Conservation (phyloP, 1,140 invertebrate genomes). For the Drosophila azteca region DNA sequence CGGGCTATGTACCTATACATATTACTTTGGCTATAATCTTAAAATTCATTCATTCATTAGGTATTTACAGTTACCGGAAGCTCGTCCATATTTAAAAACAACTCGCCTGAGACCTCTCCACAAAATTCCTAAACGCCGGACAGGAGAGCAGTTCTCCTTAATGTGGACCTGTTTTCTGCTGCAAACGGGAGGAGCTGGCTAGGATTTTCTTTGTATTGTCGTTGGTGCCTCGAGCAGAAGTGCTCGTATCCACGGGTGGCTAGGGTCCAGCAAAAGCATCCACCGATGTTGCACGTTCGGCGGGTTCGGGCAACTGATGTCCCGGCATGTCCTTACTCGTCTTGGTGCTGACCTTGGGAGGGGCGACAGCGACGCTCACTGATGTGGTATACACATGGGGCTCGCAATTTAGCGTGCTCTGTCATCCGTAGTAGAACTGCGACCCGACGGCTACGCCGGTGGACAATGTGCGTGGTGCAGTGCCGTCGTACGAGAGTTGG, state of each 20-base stretch:
- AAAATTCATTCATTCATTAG: constrained; percentile 28
- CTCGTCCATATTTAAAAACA: constrained; percentile 58
- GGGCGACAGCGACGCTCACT: constrained; percentile 17
- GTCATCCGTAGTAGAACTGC: constrained; percentile 83
- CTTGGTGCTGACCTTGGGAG: constrained; percentile 15
- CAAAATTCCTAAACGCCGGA: neutral
- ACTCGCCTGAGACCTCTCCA: constrained; percentile 4
- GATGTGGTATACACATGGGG: constrained; percentile 52
- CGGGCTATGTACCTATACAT: neutral
- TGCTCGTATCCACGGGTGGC: constrained; percentile 6
- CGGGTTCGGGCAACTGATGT: neutral
- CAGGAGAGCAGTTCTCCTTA: neutral
- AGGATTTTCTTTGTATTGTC: constrained; percentile 50
- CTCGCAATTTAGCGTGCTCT: constrained; percentile 52
- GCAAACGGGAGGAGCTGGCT: constrained; percentile 4
- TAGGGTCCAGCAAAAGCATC: constrained; percentile 28
- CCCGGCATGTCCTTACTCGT: constrained; percentile 16
- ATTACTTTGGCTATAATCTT: constrained; percentile 7
- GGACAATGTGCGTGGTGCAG: constrained; percentile 75
- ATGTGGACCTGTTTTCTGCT: constrained; percentile 10
- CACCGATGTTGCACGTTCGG: neutral
- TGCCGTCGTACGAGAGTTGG: constrained; percentile 79
- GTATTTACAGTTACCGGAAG: constrained; percentile 66
- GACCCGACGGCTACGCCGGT: constrained; percentile 75
- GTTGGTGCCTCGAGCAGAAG: constrained; percentile 16